Base-by-base conservation (phyloP, 2,113 vertebrate genomes). In the Tragelaphus imberbis region DNA sequence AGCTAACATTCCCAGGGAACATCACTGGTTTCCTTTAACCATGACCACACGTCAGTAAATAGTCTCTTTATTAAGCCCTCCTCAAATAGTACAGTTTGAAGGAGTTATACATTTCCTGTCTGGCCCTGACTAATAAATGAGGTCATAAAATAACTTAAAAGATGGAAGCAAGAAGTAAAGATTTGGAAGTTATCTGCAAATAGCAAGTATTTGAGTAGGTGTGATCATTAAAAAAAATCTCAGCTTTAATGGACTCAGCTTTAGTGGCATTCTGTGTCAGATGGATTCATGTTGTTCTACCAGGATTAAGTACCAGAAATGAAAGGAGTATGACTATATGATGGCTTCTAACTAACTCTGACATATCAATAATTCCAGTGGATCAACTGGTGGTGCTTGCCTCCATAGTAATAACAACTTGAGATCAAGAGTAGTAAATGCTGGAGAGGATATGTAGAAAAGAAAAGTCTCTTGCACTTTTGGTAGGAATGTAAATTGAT, bases 131-230 rank as follows among this genome's bases (percentile, higher is more conserved):
- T 88, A 95, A 84, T 88, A 71, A 87, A 40, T 71, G 47, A 15
- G 4, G 27, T 51, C 23, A 84, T 30, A 90, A 58, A 59, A 71
- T 40, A 94, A 91, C 71, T 88, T 71, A 25, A 89, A 96, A 96
- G 13, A 28, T 71, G 14, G 30, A 92, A 15, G 27, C 19, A 87
- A 94, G 44, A 89, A 23, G 55, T 27, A 71, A 53, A 3, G 5
- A 94, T 95, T 95, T 95, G 40, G 28, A 94, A 84, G 10, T 80
- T 94, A 84, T 87, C 28, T 92, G 25, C 23, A 95, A 92, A 95
- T 91, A 59, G 33, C 2, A 88, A 88, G 5, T 88, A 82, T 96
- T 61, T 97, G 40, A 58, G 33, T 58, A 81, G 33, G 36, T 36
- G 8, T 93, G 36, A 23, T 17, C 7, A 25, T 55, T 92, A 81